Conservation (phyloP, 2,888 invertebrate species). For the Coremacera marginata region DNA sequence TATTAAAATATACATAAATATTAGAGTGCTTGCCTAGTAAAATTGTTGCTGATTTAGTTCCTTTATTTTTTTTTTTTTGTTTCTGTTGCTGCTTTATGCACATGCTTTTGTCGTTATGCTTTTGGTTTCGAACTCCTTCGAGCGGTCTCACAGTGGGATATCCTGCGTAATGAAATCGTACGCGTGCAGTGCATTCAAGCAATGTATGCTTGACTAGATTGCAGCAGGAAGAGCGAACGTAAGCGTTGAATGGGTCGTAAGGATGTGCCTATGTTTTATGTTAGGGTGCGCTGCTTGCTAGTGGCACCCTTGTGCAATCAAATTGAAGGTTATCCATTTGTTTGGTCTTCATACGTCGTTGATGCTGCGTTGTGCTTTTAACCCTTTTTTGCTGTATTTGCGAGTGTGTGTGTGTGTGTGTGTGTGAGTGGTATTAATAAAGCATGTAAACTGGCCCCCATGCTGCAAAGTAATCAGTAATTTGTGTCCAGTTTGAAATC, state of each 20-base stretch:
- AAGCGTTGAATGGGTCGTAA: background rate
- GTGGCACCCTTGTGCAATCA: background rate
- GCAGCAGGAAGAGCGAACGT: background rate
- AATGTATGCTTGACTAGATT: background rate
- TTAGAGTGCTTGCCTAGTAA: background rate
- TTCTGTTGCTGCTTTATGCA: background rate
- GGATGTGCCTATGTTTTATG: background rate
- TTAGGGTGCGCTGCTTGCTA: background rate
- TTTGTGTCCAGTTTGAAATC: too few relatives aligned
- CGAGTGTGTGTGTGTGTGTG: too few relatives aligned
- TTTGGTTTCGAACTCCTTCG: background rate
- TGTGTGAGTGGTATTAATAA: too few relatives aligned
- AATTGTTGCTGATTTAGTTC: background rate
- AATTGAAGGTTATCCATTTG: background rate
- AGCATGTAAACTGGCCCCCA: too few relatives aligned
- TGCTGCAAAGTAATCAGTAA: too few relatives aligned
- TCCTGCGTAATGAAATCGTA: constrained; percentile 22
- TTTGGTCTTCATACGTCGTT: background rate
- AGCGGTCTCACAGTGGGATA: constrained; percentile 21
- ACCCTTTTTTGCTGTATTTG: background rate
- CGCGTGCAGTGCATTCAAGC: constrained; percentile 17
- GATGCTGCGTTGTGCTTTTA: background rate
- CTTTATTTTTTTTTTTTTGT: background rate
- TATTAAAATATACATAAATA: background rate
- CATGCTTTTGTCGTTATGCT: background rate